Base-by-base conservation (phyloP, 1,140 invertebrate species). In the Hyles euphorbiae region DNA sequence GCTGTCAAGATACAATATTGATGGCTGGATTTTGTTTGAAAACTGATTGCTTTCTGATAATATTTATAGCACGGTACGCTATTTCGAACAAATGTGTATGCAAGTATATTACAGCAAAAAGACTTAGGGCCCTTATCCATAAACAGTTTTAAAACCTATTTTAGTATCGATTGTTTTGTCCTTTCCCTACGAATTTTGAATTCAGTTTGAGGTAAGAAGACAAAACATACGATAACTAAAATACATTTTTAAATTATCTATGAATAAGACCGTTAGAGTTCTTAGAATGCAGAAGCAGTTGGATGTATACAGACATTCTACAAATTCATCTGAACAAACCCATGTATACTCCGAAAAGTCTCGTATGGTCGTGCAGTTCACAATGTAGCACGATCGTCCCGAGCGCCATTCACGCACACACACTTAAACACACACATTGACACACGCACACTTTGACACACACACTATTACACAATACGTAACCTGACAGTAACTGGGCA, bases 401-500 rank as follows among this genome's bases (percentile, higher is more conserved):
- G 6, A 56, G 34, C 10, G 54, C 54, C 54, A 56, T 56, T 34
- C 33, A 32, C 10, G 34, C 33, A 10, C n/a, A 34, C 6, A 46
- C 22, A 45, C 12, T n/a, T n/a, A 5, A 10, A 12, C 53, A 12
- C 53, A 53, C 33, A 34, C 33, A 5, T 33, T 53, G 33, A 33
- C 11, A 12, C 11, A 33, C 32, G 22, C 22, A 34, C n/a, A n/a
- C n/a, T n/a, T n/a, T n/a, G n/a, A n/a, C n/a, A n/a, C 34, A 53
- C 34, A 44, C 53, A 44, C 53, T 11, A 5, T 22, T 5, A n/a
- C 12, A n/a, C 50, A 7, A 54, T 53, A 54, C 53, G 36, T 43
- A 54, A 54, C 53, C 53, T 54, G 53, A 22, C 53, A 54, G 40
- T 34, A 44, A 69, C 48, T 71, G 64, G 46, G 65, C 63, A 34